Base-by-base conservation (phyloP, 2,888 invertebrate genomes). In the Ernsta delagoae region DNA sequence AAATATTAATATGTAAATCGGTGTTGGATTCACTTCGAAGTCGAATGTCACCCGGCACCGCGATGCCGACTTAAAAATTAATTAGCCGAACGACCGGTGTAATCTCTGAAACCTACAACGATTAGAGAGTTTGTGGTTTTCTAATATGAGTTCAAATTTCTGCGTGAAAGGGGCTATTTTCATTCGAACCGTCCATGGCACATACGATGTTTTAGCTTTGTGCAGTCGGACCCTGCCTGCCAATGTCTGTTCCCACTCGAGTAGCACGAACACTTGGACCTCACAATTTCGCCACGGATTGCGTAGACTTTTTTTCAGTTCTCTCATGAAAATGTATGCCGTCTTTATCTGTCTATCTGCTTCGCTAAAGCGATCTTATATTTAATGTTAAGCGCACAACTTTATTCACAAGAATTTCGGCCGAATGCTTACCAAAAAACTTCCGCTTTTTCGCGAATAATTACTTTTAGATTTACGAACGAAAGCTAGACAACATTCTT, bases 71-170 rank as follows among this genome's bases (percentile, higher is more conserved):
- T 93, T 93, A 91, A 93, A 93, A 93, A 93, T 93, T 93, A 93
- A 94, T 94, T 93, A 93, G 87, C 88, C 89, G 87, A 89, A 92
- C 88, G 88, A 91, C 91, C 90, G 89, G 89, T 89, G 89, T 93
- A 93, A 93, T 91, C 89, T 86, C 81, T 79, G 83, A 80, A 85
- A 84, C 85, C 87, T 83, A 83, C 80, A 81, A 77, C 83, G 86
- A 89, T 91, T 89, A 86, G 82, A 79, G 74, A 73, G 73, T 76
- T 79, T 74, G 77, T 78, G 82, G 82, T 79, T 79, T 80, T 80
- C 78, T 76, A 87, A 88, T 84, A 77, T 86, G 82, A 77, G 83
- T 86, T 83, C 74, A 78, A 82, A 48, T n/a, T n/a, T 24, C 73
- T 72, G 70, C 75, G 75, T 75, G 72, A 74, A 85, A 81, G 81